phyloP scores from a whole-genome alignment of 2,888 invertebrate genomes.

The Parthenolecanium corni region DNA sequence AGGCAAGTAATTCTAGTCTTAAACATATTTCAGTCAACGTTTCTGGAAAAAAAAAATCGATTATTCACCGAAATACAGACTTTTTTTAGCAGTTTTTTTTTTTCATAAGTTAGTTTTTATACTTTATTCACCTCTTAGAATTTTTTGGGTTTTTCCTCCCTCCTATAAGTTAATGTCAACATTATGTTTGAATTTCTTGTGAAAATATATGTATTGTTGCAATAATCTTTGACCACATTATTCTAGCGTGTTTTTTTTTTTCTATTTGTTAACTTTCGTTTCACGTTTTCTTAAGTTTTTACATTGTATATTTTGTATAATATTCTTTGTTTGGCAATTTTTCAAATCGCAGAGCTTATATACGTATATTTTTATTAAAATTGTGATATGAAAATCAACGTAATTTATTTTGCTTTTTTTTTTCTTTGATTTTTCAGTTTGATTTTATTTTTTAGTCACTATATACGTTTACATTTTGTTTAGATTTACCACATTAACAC shows the following conservation, averaged over 20 bases:
- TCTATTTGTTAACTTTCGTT: slow-evolving; percentile 1
- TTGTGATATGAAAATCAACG: neutral
- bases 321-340: neutral
- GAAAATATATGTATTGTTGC: neutral
- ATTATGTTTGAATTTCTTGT: neutral
- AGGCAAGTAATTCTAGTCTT: neutral
- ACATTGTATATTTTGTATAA: neutral
- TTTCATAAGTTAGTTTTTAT: neutral
- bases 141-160: neutral
- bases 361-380: neutral
- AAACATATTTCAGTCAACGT: neutral
- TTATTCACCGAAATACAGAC: too few relatives aligned
- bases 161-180: neutral
- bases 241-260: neutral
- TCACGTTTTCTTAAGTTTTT: neutral
- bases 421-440: neutral
- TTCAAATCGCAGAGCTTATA: neutral
- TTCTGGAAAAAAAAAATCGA: too few relatives aligned
- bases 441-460: neutral
- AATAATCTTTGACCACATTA: neutral
- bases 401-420: neutral
- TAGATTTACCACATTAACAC: too few relatives aligned
- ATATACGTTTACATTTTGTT: too few relatives aligned
- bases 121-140: neutral
- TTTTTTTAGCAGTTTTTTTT: neutral